Evolutionary conservation across 2,888 invertebrate species (phyloP), one percentile per base, ranked within the genome.

Genomic region (Melitaea athalia): DNA sequence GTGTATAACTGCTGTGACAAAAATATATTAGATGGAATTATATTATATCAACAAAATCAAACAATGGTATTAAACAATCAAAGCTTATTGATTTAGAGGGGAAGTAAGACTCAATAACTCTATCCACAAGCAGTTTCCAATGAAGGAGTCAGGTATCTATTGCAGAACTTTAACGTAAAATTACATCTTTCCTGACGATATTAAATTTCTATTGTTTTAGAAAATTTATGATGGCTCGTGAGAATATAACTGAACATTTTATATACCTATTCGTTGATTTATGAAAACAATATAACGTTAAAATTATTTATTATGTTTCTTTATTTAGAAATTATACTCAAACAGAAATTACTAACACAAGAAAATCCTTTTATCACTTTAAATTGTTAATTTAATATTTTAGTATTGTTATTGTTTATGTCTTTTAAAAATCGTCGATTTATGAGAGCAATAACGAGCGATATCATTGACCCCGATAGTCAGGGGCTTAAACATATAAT

Each of bases 121-220:
- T 79, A 85, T 83, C 84, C 79, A 57, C 55, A 84, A 81, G 78
- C 74, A 78, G 77, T 79, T 81, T 79, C 79, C 84, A 86, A 85
- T 85, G 83, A 83, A 79, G 80, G 72, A 86, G 83, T 84, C 1
- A 3, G 24, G 24, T 85, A 89, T 87, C 88, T 88, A 89, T 90
- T 88, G 85, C 83, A 79, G 86, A 91, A 91, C 86, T 90, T 91
- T 79, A 81, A 77, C 81, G 85, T 83, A 86, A 87, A 89, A 89
- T 89, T 88, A 88, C 85, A 84, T 85, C 85, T 87, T 88, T 85
- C 85, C 82, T 81, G 78, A 76, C 79, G 85, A 89, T 90, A 91
- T 91, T 89, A 91, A 90, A 91, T 90, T 90, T 89, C 88, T 85
- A 82, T 87, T 88, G 88, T 88, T 87, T 86, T 81, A 80, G 81